A percentile compares a stretch with the other conserved stretches of the same genome.
phyloP scores from a whole-genome alignment of 1,140 invertebrate genomes.

The Megalonaias nervosa region DNA sequence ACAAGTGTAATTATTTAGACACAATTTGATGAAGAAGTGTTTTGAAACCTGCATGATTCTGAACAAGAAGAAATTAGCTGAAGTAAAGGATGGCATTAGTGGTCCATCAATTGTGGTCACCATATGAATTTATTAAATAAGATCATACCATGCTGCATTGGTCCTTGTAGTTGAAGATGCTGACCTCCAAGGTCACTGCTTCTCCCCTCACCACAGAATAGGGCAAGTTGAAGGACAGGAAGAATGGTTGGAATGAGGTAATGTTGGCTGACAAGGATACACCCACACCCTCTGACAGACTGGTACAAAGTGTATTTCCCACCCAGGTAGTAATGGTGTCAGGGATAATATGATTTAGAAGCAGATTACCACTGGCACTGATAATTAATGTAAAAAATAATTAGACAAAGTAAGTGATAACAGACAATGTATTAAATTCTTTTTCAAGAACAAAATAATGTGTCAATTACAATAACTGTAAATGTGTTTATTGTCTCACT shows the following conservation, averaged over 20 bases:
- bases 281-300: conserved; percentile 87
- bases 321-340: conserved; percentile 94
- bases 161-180: conserved; percentile 94
- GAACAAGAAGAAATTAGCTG: too few relatives aligned
- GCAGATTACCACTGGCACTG: conserved; percentile 72
- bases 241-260: conserved; percentile 90
- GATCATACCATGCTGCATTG: conserved; percentile 76
- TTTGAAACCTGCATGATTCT: too few relatives aligned
- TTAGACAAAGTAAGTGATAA: neutral
- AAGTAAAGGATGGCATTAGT: too few relatives aligned
- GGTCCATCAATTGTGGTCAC: neutral
- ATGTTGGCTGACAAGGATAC: conserved; percentile 78
- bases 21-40: too few relatives aligned
- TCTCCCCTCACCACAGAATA: conserved; percentile 93
- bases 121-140: neutral
- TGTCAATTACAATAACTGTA: neutral
- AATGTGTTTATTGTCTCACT: neutral
- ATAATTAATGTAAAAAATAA: conserved; percentile 25
- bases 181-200: conserved; percentile 89
- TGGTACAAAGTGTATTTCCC: conserved; percentile 93
- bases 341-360: conserved; percentile 78
- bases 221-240: conserved; percentile 88
- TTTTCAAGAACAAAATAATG: neutral
- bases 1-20: too few relatives aligned
- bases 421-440: neutral